These are phyloP conservation scores for Venustaconcha ellipsiformis DNA, from an alignment of 1,140 invertebrate genomes.

Conservation along the genomic window DNA sequence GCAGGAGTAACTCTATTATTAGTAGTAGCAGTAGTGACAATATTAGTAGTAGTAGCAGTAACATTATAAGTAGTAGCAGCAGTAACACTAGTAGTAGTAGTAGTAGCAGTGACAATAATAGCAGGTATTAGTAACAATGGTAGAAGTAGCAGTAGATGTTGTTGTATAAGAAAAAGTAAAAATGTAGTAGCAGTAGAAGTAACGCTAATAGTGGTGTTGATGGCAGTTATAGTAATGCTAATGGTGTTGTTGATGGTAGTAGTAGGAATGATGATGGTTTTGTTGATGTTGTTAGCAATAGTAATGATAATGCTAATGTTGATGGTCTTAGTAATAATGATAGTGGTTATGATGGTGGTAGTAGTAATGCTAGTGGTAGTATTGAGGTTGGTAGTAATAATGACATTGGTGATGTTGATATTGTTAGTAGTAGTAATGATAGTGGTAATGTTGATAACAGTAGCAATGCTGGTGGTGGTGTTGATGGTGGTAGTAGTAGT, in stretches of 20 bases:
- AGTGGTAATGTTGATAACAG: background rate
- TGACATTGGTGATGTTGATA: background rate
- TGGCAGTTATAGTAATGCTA: slow-evolving; percentile 12
- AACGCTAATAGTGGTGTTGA: slow-evolving; percentile 4
- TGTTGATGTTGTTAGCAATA: background rate
- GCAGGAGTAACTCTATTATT: no score
- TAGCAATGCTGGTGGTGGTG: background rate
- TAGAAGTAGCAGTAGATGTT: slow-evolving; percentile 8
- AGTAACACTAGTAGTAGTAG: no score
- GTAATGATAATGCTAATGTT: slow-evolving; percentile 4
- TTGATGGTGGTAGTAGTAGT: slow-evolving; percentile 13
- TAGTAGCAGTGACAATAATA: no score
- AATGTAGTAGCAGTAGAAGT: background rate
- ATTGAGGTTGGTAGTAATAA: background rate
- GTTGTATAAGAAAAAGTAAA: background rate
- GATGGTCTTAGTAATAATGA: background rate
- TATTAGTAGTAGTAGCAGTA: no score
- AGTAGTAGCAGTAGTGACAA: no score
- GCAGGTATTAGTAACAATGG: background rate
- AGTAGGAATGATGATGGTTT: slow-evolving; percentile 5
- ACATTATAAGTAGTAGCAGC: no score
- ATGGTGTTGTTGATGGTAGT: background rate
- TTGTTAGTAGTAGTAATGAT: slow-evolving; percentile 8
- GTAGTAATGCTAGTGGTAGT: slow-evolving; percentile 7
- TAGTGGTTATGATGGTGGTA: slow-evolving; percentile 14